A percentile compares a stretch with the other conserved stretches of the same genome.
phyloP scores from a whole-genome alignment of 2,888 invertebrate species.

The Meloe dianella region DNA sequence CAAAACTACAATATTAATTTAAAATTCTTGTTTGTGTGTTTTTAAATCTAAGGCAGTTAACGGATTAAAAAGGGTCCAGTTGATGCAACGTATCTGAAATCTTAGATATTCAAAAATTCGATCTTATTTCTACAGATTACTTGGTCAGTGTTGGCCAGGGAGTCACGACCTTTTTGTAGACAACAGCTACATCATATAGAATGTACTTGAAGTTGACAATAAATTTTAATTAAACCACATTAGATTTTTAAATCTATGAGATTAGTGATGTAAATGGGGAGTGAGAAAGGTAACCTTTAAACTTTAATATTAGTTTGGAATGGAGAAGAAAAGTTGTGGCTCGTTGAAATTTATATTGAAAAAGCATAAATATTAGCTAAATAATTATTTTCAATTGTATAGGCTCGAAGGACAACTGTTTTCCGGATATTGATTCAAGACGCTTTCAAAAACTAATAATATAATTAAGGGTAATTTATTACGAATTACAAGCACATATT shows the following conservation, averaged over 20 bases:
- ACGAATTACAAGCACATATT: conserved; percentile 33
- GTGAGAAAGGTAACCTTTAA: conserved; percentile 21
- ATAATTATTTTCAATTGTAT: too few relatives aligned
- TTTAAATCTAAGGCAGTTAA: conserved; percentile 35
- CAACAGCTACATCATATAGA: too few relatives aligned
- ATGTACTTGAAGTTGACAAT: not conserved
- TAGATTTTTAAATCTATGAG: not conserved
- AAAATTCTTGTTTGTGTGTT: conserved; percentile 40
- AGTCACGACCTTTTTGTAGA: not conserved
- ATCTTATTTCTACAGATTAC: not conserved
- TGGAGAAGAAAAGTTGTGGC: conserved; percentile 11
- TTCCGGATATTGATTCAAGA: too few relatives aligned
- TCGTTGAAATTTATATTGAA: too few relatives aligned
- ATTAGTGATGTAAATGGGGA: conserved; percentile 25
- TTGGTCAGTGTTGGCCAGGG: not conserved
- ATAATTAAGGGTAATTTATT: not conserved
- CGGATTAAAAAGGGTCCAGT: conserved; percentile 39
- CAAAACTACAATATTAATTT: too few relatives aligned
- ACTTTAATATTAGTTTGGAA: conserved; percentile 3
- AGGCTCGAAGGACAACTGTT: too few relatives aligned
- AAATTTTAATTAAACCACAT: not conserved
- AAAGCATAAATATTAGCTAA: too few relatives aligned
- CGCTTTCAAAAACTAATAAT: too few relatives aligned
- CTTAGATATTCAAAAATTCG: too few relatives aligned
- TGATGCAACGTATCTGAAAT: too few relatives aligned